These are phyloP conservation scores for Rhinoderma darwinii DNA, from an alignment of 2,113 vertebrate genomes.

Conservation along the genomic window DNA sequence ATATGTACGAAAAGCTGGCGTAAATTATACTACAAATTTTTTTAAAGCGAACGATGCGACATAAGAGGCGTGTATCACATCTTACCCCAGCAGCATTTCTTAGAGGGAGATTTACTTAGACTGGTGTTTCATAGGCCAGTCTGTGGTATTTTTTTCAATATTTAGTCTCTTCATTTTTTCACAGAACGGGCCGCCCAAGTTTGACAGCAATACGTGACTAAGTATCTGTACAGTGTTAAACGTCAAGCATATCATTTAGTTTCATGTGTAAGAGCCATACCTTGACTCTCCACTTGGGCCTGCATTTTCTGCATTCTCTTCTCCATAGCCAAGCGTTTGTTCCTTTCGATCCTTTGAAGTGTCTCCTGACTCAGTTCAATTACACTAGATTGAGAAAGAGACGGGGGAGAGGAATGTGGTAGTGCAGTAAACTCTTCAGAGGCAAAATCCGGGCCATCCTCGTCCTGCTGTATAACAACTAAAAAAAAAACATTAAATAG, in stretches of 20 bases:
- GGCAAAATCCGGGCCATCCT: neutral
- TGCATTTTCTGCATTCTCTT: slow-evolving; percentile 79
- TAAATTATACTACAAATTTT: no score
- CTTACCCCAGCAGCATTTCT: no score
- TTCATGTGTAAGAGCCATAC: neutral
- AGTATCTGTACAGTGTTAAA: no score
- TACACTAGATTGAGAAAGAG: neutral
- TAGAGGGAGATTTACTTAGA: no score
- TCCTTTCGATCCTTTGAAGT: slow-evolving; percentile 80
- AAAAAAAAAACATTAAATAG: neutral
- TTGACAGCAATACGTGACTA: no score
- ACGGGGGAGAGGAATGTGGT: slow-evolving; percentile 31
- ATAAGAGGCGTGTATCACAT: no score
- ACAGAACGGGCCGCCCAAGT: neutral
- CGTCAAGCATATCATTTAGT: neutral
- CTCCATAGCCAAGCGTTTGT: slow-evolving; percentile 85
- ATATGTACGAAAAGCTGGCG: no score
- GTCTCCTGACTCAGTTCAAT: slow-evolving; percentile 83
- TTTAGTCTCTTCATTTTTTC: neutral
- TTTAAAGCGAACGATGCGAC: no score
- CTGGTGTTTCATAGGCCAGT: no score
- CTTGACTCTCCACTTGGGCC: slow-evolving; percentile 65
- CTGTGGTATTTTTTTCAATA: no score
- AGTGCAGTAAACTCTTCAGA: slow-evolving; percentile 62
- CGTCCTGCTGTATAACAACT: slow-evolving; percentile 55